phyloP scores from a whole-genome alignment of 2,113 vertebrate species.

The Melanerpes formicivorus region DNA sequence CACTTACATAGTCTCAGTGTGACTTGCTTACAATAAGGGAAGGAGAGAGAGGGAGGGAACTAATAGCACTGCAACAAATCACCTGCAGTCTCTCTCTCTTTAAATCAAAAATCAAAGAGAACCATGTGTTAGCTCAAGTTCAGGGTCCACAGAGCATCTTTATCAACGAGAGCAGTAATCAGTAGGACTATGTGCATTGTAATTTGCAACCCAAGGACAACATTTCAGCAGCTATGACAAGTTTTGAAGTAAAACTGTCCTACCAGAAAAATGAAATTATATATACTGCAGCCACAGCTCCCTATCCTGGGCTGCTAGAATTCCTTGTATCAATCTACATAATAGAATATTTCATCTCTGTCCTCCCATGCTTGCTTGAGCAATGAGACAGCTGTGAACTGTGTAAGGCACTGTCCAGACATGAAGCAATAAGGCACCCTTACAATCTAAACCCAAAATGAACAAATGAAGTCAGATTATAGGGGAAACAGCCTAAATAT shows the following conservation, averaged over 20 bases:
- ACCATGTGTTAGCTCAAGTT: not conserved
- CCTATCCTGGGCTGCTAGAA: not conserved
- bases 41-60: not conserved
- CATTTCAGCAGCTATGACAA: not conserved
- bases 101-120: not conserved
- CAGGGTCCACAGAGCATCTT: not conserved
- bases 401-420: not conserved
- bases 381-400: not conserved
- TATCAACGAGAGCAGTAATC: not conserved
- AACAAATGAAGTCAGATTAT: not conserved
- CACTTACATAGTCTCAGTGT: not conserved
- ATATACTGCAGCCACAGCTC: not conserved
- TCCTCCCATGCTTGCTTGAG: not conserved
- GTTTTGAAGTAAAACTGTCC: not conserved
- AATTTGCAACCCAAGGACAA: not conserved
- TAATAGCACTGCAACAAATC: not conserved
- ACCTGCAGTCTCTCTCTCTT: not conserved
- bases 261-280: not conserved
- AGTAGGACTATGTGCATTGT: not conserved
- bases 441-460: not conserved
- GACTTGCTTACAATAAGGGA: not conserved
- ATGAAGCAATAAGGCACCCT: not conserved
- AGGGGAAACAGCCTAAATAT: not conserved
- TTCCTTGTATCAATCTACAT: not conserved
- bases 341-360: not conserved